A percentile compares a stretch with the other conserved stretches of the same genome.
Evolutionary conservation across 2,113 vertebrate species (phyloP).

Genomic region (Coturnix japonica): DNA sequence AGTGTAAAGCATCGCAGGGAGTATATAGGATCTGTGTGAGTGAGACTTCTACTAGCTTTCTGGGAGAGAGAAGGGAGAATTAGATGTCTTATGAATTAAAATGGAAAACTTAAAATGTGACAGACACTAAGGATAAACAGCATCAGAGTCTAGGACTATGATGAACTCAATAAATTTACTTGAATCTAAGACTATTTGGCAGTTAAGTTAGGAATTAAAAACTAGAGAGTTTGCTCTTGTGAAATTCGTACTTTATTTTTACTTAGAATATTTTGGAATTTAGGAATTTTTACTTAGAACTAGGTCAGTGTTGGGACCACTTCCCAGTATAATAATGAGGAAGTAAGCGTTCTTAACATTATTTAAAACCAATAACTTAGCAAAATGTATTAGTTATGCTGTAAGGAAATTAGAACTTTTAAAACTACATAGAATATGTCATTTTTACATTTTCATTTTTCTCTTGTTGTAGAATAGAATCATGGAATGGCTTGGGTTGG

Average conservation of each 20-base stretch:
- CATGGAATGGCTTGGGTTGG: too few species aligned
- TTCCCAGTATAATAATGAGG: background rate
- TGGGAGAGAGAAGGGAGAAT: background rate
- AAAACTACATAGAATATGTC: background rate
- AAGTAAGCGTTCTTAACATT: rapidly evolving
- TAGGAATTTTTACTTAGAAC: background rate
- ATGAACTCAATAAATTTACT: too few species aligned
- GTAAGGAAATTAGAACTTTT: background rate
- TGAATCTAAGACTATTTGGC: background rate
- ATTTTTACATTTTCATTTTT: conserved; percentile 9
- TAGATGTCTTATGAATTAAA: background rate
- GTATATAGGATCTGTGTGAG: background rate
- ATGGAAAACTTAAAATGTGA: background rate
- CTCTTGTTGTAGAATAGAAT: background rate
- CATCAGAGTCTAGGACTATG: background rate
- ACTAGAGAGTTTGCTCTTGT: background rate
- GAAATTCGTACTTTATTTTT: background rate
- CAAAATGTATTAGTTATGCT: background rate
- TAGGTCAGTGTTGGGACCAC: background rate
- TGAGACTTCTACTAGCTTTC: background rate
- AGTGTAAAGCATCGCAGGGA: background rate
- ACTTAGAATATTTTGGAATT: too few species aligned
- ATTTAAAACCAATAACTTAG: background rate
- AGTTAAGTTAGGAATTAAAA: background rate
- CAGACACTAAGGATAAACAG: background rate